Base-by-base conservation (phyloP, 2,113 vertebrate species). In the Mobula birostris region DNA sequence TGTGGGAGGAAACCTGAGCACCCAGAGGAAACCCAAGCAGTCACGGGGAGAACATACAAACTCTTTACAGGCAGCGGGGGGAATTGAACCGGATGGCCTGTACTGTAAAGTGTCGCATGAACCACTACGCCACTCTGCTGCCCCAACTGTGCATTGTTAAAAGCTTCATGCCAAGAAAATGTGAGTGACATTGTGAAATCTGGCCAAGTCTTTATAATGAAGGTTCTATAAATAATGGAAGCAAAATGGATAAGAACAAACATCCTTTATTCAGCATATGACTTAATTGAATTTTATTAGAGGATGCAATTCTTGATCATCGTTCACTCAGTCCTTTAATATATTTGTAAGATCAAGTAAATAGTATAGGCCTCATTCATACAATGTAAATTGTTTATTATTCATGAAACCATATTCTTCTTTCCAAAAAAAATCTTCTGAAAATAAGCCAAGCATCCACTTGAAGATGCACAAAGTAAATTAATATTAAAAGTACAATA, bases 381-480 rank as follows among this genome's bases (percentile, higher is more conserved):
- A 29, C 21, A 74, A 72, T 24, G 17, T 24, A 93, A 74, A 40
- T 48, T 93, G 32, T 56, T 93, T 93, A 93, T 74, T 74, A 93
- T 93, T 93, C 70, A 93, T 93, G 70, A 93, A 68, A 90, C 61
- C 85, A 74, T 74, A 74, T 93, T 93, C 70, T 72, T 24, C 56
- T 3, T 90, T 90, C 61, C 61, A 32, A 90, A 68, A 74, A 40
- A 72, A 48, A 48, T 48, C 9, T 40, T 56, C 74, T 48, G 70
- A 93, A 93, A 76, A 56, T 74, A 74, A 93, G 90, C 66, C 36
- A 93, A 93, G 70, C 36, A 93, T 72, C 91, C 36, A 93, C 91
- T 93, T 74, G 91, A 93, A 93, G 74, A 93, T 72, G 91, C 68
- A 93, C 68, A 93, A 93, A 93, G 91, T 74, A 93, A 93, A 93